phyloP scores from a whole-genome alignment of 2,113 vertebrate species.

The Equus przewalskii region DNA sequence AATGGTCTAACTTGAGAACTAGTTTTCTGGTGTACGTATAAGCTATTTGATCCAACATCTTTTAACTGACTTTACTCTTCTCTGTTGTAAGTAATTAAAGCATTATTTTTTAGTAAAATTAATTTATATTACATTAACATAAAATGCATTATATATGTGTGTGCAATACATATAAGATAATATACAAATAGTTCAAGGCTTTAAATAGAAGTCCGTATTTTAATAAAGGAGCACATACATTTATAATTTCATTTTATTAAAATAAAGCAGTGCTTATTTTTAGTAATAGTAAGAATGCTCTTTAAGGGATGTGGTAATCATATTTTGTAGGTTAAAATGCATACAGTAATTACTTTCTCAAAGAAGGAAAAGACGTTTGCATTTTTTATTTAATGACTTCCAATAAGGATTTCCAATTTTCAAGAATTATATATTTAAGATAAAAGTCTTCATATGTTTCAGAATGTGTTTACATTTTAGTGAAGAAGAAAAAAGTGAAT shows the following conservation, averaged over 20 bases:
- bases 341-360: neutral
- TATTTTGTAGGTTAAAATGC: conserved; percentile 6
- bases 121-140: neutral
- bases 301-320: neutral
- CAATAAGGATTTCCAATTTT: neutral
- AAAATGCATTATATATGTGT: neutral
- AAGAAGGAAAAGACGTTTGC: neutral
- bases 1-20: neutral
- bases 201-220: neutral
- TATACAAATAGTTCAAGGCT: neutral
- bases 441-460: neutral
- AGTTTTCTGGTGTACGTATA: neutral
- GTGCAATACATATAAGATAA: neutral
- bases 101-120: neutral
- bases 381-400: neutral
- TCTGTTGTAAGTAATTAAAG: neutral
- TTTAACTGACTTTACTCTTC: neutral
- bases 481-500: neutral
- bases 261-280: neutral
- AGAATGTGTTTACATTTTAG: neutral
- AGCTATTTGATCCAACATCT: neutral
- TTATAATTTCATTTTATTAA: neutral
- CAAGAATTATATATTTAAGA: neutral
- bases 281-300: neutral
- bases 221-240: neutral